Evolutionary conservation across 2,113 vertebrate species (phyloP).

Genomic region (Coracopsis vasa): DNA sequence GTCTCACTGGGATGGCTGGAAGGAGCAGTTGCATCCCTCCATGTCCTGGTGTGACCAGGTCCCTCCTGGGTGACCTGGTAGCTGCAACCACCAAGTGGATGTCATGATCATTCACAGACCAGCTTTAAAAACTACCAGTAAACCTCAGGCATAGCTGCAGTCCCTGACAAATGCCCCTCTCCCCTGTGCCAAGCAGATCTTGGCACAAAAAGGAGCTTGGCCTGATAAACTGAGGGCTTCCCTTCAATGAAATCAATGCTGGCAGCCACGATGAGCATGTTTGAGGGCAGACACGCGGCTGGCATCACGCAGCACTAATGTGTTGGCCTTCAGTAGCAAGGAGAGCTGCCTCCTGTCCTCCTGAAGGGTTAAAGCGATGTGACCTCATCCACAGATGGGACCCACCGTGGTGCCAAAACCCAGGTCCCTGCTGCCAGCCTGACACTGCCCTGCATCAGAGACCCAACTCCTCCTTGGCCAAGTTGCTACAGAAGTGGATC

Average conservation of each 20-base stretch:
- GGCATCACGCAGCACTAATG: neutral
- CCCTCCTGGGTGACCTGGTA: neutral
- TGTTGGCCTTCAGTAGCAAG: neutral
- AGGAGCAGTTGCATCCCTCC: neutral
- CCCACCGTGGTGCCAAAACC: neutral
- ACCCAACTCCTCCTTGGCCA: neutral
- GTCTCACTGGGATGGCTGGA: neutral
- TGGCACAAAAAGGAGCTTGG: neutral
- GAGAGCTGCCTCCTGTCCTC: neutral
- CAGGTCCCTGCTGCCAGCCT: neutral
- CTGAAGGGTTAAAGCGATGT: neutral
- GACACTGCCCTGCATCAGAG: neutral
- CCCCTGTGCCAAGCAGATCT: neutral
- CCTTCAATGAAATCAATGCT: neutral
- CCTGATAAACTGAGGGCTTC: neutral
- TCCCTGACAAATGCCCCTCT: neutral
- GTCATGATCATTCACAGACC: neutral
- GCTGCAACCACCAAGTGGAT: neutral
- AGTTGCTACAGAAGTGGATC: neutral
- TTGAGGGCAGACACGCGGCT: neutral
- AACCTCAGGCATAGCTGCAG: neutral
- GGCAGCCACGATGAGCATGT: accelerated
- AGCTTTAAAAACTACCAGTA: neutral
- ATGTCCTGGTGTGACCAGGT: neutral
- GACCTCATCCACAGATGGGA: neutral